Conservation (phyloP, 2,797 vertebrate species). For the Myripristis murdjan region DNA sequence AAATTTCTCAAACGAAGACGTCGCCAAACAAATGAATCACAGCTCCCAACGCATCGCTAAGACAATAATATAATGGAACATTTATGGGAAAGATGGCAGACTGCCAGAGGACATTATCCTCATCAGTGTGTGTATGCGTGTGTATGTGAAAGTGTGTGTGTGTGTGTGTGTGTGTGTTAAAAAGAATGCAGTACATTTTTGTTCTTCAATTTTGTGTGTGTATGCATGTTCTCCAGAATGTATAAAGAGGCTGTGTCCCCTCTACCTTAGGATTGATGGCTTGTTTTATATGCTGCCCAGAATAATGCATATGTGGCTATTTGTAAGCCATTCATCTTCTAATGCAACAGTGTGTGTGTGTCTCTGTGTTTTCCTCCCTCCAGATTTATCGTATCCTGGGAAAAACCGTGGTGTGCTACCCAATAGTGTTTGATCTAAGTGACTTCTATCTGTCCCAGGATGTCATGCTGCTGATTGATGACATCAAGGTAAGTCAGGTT, state of each 20-base stretch:
- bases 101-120: conserved; percentile 75
- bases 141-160: background rate
- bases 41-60: conserved; percentile 58
- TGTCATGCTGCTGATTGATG: conserved; percentile 98
- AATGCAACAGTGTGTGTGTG: conserved; percentile 44
- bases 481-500: conserved; percentile 94
- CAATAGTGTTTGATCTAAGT: conserved; percentile 98
- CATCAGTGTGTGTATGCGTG: conserved; percentile 51
- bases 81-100: conserved; percentile 70
- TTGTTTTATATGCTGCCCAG: conserved; percentile 70
- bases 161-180: background rate
- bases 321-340: conserved; percentile 74
- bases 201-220: conserved; percentile 27
- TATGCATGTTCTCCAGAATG: conserved; percentile 29
- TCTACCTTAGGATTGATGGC: conserved; percentile 66
- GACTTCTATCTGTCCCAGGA: conserved; percentile 99
- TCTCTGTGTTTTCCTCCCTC: conserved; percentile 30
- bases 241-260: conserved; percentile 42
- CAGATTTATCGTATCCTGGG: conserved; percentile 98
- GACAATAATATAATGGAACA: conserved; percentile 75
- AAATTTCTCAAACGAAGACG: conserved; percentile 61
- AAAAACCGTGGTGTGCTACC: conserved; percentile 98
- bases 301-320: conserved; percentile 68
- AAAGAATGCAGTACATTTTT: background rate
- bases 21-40: conserved; percentile 66